These are phyloP conservation scores for Melanostoma scalare DNA, from an alignment of 2,888 invertebrate genomes.

Conservation along the genomic window DNA sequence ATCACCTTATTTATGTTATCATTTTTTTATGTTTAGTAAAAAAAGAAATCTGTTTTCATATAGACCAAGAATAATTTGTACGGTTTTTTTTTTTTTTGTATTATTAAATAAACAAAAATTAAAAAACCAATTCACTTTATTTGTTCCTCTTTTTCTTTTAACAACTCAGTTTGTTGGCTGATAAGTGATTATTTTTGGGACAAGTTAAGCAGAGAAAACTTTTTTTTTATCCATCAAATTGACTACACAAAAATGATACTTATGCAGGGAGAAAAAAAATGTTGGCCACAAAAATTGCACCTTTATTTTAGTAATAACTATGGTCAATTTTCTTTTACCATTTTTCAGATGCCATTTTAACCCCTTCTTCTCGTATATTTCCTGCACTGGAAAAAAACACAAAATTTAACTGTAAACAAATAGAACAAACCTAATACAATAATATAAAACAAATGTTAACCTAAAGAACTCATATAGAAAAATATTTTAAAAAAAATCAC, in stretches of 20 bases:
- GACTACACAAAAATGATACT: background rate
- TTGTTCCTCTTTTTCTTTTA: too few species aligned
- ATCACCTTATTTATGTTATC: too few species aligned
- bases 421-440: constrained; percentile 69
- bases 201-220: background rate
- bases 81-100: too few species aligned
- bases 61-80: too few species aligned
- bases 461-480: constrained; percentile 41
- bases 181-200: too few species aligned
- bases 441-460: constrained; percentile 65
- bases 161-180: too few species aligned
- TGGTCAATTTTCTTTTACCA: constrained; percentile 20
- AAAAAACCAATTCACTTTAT: too few species aligned
- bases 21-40: too few species aligned
- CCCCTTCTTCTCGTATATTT: constrained; percentile 47
- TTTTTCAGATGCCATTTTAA: constrained; percentile 54
- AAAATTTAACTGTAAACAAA: constrained; percentile 62
- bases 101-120: too few species aligned
- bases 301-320: constrained; percentile 15
- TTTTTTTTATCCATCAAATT: background rate
- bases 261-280: constrained; percentile 59
- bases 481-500: constrained; percentile 48
- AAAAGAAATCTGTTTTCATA: too few species aligned
- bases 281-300: constrained; percentile 45
- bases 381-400: constrained; percentile 50